phyloP scores from a whole-genome alignment of 1,140 invertebrate species.

The Diabrotica virgifera region DNA sequence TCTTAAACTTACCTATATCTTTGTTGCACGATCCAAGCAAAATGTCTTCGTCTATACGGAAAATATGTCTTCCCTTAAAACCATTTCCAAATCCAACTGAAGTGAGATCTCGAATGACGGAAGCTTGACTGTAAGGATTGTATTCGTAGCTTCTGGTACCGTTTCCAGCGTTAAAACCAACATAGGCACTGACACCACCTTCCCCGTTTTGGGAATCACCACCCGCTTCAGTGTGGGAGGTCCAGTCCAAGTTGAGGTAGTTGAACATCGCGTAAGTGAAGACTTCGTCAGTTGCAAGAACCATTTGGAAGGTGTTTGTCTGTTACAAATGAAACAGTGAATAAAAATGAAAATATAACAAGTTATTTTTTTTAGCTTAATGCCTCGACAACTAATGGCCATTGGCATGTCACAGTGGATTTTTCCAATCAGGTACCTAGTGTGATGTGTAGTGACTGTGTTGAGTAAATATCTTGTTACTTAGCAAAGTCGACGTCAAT shows the following conservation, averaged over 20 bases:
- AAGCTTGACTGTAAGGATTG: slow-evolving; percentile 83
- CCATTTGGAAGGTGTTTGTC: slow-evolving; percentile 94
- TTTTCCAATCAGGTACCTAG: too few species aligned
- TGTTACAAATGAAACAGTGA: slow-evolving; percentile 47
- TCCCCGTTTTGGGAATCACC: slow-evolving; percentile 83
- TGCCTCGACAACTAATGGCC: too few species aligned
- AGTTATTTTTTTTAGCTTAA: too few species aligned
- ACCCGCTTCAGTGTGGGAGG: slow-evolving; percentile 84
- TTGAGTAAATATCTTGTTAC: too few species aligned
- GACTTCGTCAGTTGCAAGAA: slow-evolving; percentile 90
- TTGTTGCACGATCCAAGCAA: slow-evolving; percentile 89
- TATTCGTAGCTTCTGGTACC: slow-evolving; percentile 88
- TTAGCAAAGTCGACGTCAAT: too few species aligned
- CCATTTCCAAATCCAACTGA: slow-evolving; percentile 83
- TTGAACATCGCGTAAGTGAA: slow-evolving; percentile 93
- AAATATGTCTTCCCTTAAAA: slow-evolving; percentile 86
- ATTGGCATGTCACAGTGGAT: too few species aligned
- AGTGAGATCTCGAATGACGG: slow-evolving; percentile 77
- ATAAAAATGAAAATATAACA: neutral
- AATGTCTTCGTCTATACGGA: slow-evolving; percentile 92
- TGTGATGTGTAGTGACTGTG: too few species aligned
- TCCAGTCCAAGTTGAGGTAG: slow-evolving; percentile 87
- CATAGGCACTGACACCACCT: slow-evolving; percentile 82
- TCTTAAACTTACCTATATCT: slow-evolving; percentile 66
- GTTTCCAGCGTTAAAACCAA: slow-evolving; percentile 95